Evolutionary conservation across 2,113 vertebrate genomes (phyloP).

Genomic region (Toxotes chatareus): DNA sequence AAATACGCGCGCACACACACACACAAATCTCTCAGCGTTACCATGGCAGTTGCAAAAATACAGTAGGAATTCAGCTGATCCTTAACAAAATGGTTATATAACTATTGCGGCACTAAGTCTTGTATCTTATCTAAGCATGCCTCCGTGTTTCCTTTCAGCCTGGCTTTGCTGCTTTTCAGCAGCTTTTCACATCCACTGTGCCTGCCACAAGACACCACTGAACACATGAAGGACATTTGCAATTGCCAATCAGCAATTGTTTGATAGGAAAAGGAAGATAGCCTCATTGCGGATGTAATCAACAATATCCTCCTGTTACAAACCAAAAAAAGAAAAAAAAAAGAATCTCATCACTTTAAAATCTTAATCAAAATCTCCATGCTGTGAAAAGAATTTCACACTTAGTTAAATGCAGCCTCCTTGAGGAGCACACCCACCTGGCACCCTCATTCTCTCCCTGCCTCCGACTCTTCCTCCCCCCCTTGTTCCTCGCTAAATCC

Average conservation of each 20-base stretch:
- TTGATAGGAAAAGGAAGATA: constrained; percentile 45
- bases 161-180: constrained; percentile 60
- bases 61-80: constrained; percentile 82
- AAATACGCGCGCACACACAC: constrained; percentile 29
- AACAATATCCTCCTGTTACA: constrained; percentile 40
- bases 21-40: constrained; percentile 69
- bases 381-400: constrained; percentile 47
- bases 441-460: constrained; percentile 26
- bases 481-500: background rate
- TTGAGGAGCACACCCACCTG: constrained; percentile 61
- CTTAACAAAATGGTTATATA: constrained; percentile 85
- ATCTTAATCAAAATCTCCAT: constrained; percentile 71
- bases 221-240: constrained; percentile 64
- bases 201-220: constrained; percentile 51
- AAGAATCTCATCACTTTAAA: constrained; percentile 58
- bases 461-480: background rate
- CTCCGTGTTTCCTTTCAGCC: constrained; percentile 60
- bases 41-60: constrained; percentile 83
- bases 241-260: constrained; percentile 52
- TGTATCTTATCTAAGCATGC: constrained; percentile 78
- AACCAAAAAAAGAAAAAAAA: constrained; percentile 34
- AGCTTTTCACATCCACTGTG: constrained; percentile 62
- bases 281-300: constrained; percentile 33
- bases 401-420: constrained; percentile 60
- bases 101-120: constrained; percentile 78